phyloP scores from a whole-genome alignment of 2,113 vertebrate genomes.

The Otus sunia region DNA sequence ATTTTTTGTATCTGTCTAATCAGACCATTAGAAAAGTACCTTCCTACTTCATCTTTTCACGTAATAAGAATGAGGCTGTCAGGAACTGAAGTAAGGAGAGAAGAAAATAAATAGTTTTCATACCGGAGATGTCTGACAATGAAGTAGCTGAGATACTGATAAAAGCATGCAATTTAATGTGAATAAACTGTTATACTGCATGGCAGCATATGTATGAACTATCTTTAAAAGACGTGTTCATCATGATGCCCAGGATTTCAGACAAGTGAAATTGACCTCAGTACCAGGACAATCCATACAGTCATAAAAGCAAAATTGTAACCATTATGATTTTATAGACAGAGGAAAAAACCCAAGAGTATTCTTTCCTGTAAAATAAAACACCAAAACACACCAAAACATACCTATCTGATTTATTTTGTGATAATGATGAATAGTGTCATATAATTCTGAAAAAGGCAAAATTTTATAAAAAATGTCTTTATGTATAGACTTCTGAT shows the following conservation, averaged over 20 bases:
- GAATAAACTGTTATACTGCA: background rate
- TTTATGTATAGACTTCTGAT: background rate
- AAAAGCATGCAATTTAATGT: conserved; percentile 11
- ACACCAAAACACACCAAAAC: background rate
- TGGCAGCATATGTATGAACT: background rate
- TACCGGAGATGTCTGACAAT: background rate
- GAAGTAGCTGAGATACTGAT: background rate
- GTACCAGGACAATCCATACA: background rate
- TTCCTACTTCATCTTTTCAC: conserved; percentile 10
- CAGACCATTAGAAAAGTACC: background rate
- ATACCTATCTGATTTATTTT: background rate
- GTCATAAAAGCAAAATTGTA: background rate
- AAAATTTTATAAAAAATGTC: background rate
- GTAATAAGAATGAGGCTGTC: background rate
- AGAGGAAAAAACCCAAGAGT: background rate
- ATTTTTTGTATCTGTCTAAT: background rate
- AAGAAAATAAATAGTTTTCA: conserved; percentile 16
- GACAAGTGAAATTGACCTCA: background rate
- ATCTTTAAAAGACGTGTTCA: background rate
- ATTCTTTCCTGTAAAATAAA: background rate
- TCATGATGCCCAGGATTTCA: background rate
- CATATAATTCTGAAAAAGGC: background rate
- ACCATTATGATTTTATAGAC: background rate
- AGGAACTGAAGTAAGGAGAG: background rate
- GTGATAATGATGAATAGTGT: background rate